A percentile compares a stretch with the other conserved stretches of the same genome.
These are phyloP conservation scores for Brachyopa scutellaris DNA, from an alignment of 2,888 invertebrate species.

Conservation along the genomic window DNA sequence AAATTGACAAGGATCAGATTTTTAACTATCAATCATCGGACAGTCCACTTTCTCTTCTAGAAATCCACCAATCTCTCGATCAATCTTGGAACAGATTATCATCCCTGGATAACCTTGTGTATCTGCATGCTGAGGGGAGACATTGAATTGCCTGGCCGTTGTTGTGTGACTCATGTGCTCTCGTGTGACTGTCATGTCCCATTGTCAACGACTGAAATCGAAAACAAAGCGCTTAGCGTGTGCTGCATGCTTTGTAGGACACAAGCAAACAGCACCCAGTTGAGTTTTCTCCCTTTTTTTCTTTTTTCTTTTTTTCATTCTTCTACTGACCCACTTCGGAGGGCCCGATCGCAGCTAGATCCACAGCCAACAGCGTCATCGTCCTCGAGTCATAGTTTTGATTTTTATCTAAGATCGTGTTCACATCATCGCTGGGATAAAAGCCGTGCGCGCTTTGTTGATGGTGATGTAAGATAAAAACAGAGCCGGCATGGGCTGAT, in stretches of 20 bases:
- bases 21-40: constrained; percentile 60
- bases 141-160: neutral
- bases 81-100: constrained; percentile 49
- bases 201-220: constrained; percentile 70
- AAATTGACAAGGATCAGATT: constrained; percentile 52
- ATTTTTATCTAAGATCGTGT: constrained; percentile 71
- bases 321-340: constrained; percentile 70
- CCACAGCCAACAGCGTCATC: constrained; percentile 43
- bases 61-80: constrained; percentile 51
- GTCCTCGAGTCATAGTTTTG: constrained; percentile 68
- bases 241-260: constrained; percentile 52
- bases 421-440: constrained; percentile 72
- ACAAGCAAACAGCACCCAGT: constrained; percentile 18
- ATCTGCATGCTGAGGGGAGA: neutral
- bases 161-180: constrained; percentile 63
- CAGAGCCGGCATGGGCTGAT: constrained; percentile 48
- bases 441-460: constrained; percentile 61
- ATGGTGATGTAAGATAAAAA: constrained; percentile 72
- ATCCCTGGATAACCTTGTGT: constrained; percentile 45
- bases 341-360: constrained; percentile 14
- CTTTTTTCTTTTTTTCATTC: constrained; percentile 39
- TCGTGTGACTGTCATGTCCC: constrained; percentile 69
- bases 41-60: constrained; percentile 53
- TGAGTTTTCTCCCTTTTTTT: constrained; percentile 58
- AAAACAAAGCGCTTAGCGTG: constrained; percentile 47